Evolutionary conservation across 2,797 vertebrate species (phyloP), one percentile per base, ranked within the genome.

Genomic region (Etheostoma nigrum): DNA sequence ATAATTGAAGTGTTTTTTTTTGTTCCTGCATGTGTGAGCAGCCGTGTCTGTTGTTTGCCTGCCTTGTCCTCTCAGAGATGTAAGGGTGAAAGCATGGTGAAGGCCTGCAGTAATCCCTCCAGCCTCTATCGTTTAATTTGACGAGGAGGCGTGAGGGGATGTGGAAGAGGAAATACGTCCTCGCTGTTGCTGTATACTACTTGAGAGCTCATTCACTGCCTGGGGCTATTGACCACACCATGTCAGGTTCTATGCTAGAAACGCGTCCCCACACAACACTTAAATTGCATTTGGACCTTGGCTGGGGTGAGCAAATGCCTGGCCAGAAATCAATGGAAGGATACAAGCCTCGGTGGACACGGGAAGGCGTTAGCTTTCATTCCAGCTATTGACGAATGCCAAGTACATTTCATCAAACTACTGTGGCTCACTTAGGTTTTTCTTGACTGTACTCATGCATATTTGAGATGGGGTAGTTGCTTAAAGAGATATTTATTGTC

Each of bases 281-380:
- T 91, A 91, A 93, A 94, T 93, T 93, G 86, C 92, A 91, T 93
- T 90, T 91, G 91, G 87, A 90, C 88, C 82, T 85, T 86, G 86
- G 89, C 83, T 89, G 79, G 82, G 79, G 81, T 81, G 86, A 93
- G 88, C 84, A 88, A 90, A 90, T 72, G 83, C 84, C 85, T 85
- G 77, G 88, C 81, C 81, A 88, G 86, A 93, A 94, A 93, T 93
- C 91, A 91, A 93, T 94, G 86, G 74, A 81, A 92, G 86, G 88
- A 93, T 90, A 91, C 89, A 90, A 85, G 88, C 89, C 91, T 93
- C 85, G 30, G 82, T 86, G 89, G 89, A 91, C 82, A 86, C 57
- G 53, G 72, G 76, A 81, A 86, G 87, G 84, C 66, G 67, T 91
- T 91, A 74, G 90, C 86, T 93, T 92, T 90, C 88, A 92, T 91